phyloP scores from a whole-genome alignment of 2,888 invertebrate species.

The Eutolmus rufibarbis region DNA sequence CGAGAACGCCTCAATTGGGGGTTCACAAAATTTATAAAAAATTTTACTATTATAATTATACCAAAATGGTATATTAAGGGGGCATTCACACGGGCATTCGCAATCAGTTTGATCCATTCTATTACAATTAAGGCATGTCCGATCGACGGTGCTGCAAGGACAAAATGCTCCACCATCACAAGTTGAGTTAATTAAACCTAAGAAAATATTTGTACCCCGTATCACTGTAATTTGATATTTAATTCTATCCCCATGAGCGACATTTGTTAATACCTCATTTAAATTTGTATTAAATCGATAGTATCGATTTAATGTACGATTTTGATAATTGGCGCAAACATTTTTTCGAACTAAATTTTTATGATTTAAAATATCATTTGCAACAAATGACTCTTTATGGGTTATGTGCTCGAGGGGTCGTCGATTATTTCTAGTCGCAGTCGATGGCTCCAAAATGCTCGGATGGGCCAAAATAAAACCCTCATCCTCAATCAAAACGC shows the following conservation, averaged over 20 bases:
- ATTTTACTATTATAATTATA: neutral
- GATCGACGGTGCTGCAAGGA: slow-evolving; percentile 89
- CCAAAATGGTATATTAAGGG: slow-evolving; percentile 58
- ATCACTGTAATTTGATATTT: slow-evolving; percentile 84
- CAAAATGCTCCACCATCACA: slow-evolving; percentile 87
- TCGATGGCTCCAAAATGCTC: slow-evolving; percentile 74
- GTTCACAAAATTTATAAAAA: slow-evolving; percentile 54
- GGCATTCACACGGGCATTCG: slow-evolving; percentile 94
- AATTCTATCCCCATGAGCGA: slow-evolving; percentile 86
- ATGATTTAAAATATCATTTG: slow-evolving; percentile 88
- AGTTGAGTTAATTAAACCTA: slow-evolving; percentile 87
- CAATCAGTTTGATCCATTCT: slow-evolving; percentile 94
- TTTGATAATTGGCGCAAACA: slow-evolving; percentile 83
- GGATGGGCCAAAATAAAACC: slow-evolving; percentile 91
- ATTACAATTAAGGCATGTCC: slow-evolving; percentile 89
- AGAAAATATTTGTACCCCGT: slow-evolving; percentile 86
- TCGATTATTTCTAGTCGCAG: slow-evolving; percentile 64
- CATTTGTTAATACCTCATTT: slow-evolving; percentile 78
- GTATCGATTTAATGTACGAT: slow-evolving; percentile 84
- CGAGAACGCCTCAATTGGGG: slow-evolving; percentile 55
- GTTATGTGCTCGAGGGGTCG: slow-evolving; percentile 87
- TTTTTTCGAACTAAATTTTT: slow-evolving; percentile 82
- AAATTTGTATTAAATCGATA: slow-evolving; percentile 82
- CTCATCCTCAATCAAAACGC: slow-evolving; percentile 88
- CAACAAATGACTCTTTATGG: slow-evolving; percentile 87